phyloP scores from a whole-genome alignment of 2,797 vertebrate genomes.

The Allobates femoralis region DNA sequence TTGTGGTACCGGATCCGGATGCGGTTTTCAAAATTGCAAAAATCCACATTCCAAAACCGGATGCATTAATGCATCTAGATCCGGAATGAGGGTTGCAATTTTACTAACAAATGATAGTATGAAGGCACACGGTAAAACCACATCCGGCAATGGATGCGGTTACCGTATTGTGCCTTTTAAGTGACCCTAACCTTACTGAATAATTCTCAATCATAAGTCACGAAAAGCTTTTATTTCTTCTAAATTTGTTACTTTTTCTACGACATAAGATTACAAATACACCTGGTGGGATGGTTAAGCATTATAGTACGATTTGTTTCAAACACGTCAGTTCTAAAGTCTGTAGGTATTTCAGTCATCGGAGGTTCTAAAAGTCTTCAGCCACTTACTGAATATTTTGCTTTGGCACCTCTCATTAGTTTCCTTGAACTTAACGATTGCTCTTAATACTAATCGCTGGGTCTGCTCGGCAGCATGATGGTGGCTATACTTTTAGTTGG shows the following conservation, averaged over 20 bases:
- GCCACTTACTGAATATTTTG: conserved; percentile 9
- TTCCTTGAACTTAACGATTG: conserved; percentile 17
- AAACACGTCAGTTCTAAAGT: background rate
- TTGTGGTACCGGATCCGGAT: too few relatives aligned
- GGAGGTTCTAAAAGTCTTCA: conserved; percentile 13
- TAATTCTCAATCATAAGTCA: background rate
- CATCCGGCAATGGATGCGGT: too few relatives aligned
- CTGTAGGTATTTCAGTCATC: conserved; percentile 5
- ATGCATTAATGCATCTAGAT: too few relatives aligned
- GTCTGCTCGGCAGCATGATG: background rate
- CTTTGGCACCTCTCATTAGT: conserved; percentile 15
- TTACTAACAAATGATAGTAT: too few relatives aligned
- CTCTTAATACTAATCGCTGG: background rate
- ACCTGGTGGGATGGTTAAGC: background rate
- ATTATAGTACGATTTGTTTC: background rate
- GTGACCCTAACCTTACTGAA: too few relatives aligned
- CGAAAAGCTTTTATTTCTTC: background rate
- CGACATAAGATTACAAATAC: background rate
- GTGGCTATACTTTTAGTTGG: background rate
- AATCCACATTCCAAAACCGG: too few relatives aligned
- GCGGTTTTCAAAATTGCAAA: too few relatives aligned
- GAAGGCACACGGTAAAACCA: too few relatives aligned
- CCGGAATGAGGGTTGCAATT: too few relatives aligned
- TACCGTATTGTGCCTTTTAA: too few relatives aligned
- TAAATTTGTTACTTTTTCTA: too few relatives aligned